Base-by-base conservation (phyloP, 2,113 vertebrate genomes). In the Nycticorax nycticorax region DNA sequence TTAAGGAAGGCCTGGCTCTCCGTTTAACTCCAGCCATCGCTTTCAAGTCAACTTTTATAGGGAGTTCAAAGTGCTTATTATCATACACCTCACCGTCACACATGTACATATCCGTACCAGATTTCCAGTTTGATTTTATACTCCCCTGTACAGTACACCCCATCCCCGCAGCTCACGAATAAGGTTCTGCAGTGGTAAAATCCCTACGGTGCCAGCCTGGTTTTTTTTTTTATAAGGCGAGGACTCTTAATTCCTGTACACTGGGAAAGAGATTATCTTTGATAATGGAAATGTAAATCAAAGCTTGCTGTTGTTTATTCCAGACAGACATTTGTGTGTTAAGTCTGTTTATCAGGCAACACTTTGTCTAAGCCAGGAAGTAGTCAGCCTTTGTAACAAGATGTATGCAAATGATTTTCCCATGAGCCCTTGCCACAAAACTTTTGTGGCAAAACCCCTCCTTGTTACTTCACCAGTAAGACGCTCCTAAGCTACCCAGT, bases 341-440 rank as follows among this genome's bases (percentile, higher is more conserved):
- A 98, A 98, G 97, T 98, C 97, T 98, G 98, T 98, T 98, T 98
- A 98, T 98, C 97, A 98, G 97, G 97, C 98, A 98, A 98, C 97
- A 98, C 98, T 98, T 97, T 98, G 98, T 98, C 98, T 98, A 97
- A 98, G 98, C 97, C 98, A 98, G 98, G 98, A 98, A 98, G 97
- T 98, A 98, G 98, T 98, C 97, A 97, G 98, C 97, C 98, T 98
- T 98, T 98, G 97, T 98, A 97, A 97, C 93, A 97, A 98, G 96
- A 98, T 96, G 97, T 96, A 98, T 98, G 98, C 97, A 98, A 98
- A 98, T 98, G 93, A 97, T 96, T 96, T 98, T 98, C 98, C 98
- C 98, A 97, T 89, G 96, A 98, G 97, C 95, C 97, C 94, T 92
- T 94, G 94, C 96, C 96, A 80, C 95, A 89, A 98, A 98, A 85